These are phyloP conservation scores for Onychostoma macrolepis DNA, from an alignment of 2,113 vertebrate genomes.

Conservation along the genomic window DNA sequence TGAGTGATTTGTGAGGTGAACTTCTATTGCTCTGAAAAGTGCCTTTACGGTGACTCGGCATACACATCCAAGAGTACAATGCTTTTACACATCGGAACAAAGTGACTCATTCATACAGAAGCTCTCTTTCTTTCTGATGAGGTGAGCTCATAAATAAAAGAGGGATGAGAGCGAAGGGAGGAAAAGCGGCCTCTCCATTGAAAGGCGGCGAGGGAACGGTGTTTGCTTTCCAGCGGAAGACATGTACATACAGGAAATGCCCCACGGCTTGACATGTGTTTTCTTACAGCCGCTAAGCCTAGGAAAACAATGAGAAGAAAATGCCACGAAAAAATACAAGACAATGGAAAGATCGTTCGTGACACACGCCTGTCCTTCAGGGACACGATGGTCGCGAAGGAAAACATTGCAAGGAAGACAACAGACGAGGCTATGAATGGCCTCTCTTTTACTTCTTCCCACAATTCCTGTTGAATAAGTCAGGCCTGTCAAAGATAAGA, in stretches of 20 bases:
- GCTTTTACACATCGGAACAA: constrained; percentile 66
- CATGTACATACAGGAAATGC: constrained; percentile 61
- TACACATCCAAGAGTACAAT: constrained; percentile 60
- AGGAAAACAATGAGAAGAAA: constrained; percentile 4
- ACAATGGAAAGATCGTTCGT: constrained; percentile 20
- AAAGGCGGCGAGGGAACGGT: neutral
- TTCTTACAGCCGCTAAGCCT: constrained; percentile 41
- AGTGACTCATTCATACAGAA: constrained; percentile 63
- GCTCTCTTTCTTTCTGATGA: constrained; percentile 16
- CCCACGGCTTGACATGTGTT: constrained; percentile 60
- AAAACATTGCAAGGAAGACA: neutral
- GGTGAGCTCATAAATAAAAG: constrained; percentile 38
- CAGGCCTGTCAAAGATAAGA: constrained; percentile 35
- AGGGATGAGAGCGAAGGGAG: neutral
- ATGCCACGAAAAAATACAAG: neutral
- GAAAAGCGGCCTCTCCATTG: constrained; percentile 12
- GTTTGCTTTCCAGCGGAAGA: constrained; percentile 61
- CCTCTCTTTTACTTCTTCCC: constrained; percentile 7
- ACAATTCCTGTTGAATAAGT: constrained; percentile 25
- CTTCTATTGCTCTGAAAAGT: constrained; percentile 56
- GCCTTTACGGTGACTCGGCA: constrained; percentile 31
- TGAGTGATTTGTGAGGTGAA: constrained; percentile 67
- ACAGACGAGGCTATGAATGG: neutral
- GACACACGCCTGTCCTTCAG: neutral
- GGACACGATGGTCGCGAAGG: neutral